phyloP scores from a whole-genome alignment of 2,797 vertebrate genomes.

The Sebastes itinus region DNA sequence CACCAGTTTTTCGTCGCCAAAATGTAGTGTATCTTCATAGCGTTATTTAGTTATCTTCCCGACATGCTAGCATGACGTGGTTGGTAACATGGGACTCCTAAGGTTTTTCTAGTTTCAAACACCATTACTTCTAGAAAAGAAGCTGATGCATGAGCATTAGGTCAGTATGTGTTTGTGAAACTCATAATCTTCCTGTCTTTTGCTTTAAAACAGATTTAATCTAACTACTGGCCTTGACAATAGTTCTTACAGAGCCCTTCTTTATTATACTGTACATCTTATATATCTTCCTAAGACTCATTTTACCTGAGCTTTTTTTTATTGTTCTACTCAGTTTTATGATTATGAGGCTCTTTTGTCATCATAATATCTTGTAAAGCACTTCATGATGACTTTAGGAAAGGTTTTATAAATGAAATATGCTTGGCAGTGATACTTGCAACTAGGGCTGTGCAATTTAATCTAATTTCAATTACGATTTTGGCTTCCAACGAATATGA shows the following conservation, averaged over 20 bases:
- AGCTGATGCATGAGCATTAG: background rate
- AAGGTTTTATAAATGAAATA: background rate
- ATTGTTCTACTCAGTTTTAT: background rate
- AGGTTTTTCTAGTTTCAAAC: background rate
- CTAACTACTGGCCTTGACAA: background rate
- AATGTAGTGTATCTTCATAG: too few species aligned
- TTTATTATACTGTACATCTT: background rate
- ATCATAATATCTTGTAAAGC: background rate
- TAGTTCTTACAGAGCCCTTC: background rate
- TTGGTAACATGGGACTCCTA: too few species aligned
- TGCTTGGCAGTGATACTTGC: background rate
- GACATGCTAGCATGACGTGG: too few species aligned
- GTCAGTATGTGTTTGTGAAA: conserved; percentile 18
- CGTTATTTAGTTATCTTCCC: too few species aligned
- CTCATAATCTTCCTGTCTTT: background rate
- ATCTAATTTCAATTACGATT: too few species aligned
- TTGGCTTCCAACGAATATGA: too few species aligned
- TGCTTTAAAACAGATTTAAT: conserved; percentile 2
- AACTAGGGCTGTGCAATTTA: background rate
- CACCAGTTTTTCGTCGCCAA: too few species aligned
- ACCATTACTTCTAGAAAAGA: conserved; percentile 16
- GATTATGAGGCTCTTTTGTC: conserved; percentile 1
- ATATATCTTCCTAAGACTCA: background rate
- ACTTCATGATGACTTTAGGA: background rate
- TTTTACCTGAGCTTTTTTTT: background rate